Percentiles rank a stretch among this genome's conserved stretches.
Conservation (phyloP, 2,888 invertebrate species). For the Hirtodrosophila duncani region DNA sequence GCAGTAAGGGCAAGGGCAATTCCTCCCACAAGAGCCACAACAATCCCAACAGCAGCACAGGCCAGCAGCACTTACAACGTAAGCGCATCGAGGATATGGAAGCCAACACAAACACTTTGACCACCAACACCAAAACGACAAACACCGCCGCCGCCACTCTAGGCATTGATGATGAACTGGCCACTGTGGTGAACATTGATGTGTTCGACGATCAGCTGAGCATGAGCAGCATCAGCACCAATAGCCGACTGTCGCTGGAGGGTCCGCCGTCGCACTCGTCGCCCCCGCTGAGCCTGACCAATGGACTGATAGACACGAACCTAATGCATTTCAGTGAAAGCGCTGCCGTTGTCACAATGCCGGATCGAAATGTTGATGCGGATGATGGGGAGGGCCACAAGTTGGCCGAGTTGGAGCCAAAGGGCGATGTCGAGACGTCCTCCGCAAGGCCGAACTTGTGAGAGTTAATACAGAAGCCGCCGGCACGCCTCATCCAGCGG, state of each 20-base stretch:
- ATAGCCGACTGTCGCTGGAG: conserved; percentile 87
- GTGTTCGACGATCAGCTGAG: conserved; percentile 85
- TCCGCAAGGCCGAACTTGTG: conserved; percentile 62
- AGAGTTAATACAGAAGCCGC: conserved; percentile 71
- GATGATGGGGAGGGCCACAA: too few species aligned
- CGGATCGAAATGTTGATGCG: neutral
- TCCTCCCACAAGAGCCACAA: neutral
- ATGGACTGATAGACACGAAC: conserved; percentile 79
- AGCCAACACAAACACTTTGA: conserved; percentile 23
- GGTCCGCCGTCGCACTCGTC: conserved; percentile 81
- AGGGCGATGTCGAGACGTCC: conserved; percentile 2
- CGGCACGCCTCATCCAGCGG: conserved; percentile 37
- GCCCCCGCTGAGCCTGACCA: conserved; percentile 87
- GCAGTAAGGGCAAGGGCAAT: neutral
- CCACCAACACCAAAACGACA: conserved; percentile 13
- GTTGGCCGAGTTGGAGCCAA: neutral
- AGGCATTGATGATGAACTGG: conserved; percentile 81
- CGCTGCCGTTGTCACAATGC: conserved; percentile 8
- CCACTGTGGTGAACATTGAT: conserved; percentile 81
- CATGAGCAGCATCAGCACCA: conserved; percentile 90
- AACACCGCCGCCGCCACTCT: conserved; percentile 11
- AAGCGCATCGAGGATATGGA: conserved; percentile 1
- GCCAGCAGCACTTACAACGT: neutral
- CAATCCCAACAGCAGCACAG: neutral
- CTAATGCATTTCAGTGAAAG: conserved; percentile 84